Percentiles rank a stretch among this genome's conserved stretches.
phyloP scores from a whole-genome alignment of 1,140 invertebrate species.

The Pseudobourletiella spinata region DNA sequence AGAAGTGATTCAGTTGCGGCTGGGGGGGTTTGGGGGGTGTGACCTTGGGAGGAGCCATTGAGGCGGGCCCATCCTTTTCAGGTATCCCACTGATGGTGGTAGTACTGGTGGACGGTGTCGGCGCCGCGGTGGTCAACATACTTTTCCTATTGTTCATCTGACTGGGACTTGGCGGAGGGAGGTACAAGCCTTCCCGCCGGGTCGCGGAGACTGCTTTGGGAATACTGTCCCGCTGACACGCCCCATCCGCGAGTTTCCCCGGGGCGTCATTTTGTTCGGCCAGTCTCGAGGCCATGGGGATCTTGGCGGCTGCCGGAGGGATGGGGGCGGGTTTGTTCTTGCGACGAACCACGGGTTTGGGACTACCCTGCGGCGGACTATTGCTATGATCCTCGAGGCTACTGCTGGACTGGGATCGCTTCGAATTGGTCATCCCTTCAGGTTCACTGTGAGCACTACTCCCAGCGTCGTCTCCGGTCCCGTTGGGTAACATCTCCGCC shows the following conservation, averaged over 20 bases:
- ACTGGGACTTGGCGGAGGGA: conserved; percentile 31
- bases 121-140: too few relatives aligned
- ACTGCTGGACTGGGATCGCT: conserved; percentile 56
- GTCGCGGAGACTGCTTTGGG: background rate
- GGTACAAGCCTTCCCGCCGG: conserved; percentile 26
- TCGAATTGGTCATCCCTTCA: conserved; percentile 39
- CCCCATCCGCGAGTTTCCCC: too few relatives aligned
- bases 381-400: conserved; percentile 45
- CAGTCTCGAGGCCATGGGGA: too few relatives aligned
- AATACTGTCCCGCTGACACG: background rate
- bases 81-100: background rate
- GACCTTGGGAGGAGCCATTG: background rate
- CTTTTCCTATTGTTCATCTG: conserved; percentile 20
- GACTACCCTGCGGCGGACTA: conserved; percentile 57
- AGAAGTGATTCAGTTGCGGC: too few relatives aligned
- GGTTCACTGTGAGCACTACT: background rate
- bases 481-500: background rate
- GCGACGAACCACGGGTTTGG: conserved; percentile 54
- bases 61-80: background rate
- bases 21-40: conserved; percentile 29
- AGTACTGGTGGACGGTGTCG: background rate
- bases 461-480: background rate
- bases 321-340: conserved; percentile 39
- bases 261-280: too few relatives aligned
- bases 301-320: conserved; percentile 35